Conservation (phyloP, 2,888 invertebrate species). For the Hylaea fasciaria region DNA sequence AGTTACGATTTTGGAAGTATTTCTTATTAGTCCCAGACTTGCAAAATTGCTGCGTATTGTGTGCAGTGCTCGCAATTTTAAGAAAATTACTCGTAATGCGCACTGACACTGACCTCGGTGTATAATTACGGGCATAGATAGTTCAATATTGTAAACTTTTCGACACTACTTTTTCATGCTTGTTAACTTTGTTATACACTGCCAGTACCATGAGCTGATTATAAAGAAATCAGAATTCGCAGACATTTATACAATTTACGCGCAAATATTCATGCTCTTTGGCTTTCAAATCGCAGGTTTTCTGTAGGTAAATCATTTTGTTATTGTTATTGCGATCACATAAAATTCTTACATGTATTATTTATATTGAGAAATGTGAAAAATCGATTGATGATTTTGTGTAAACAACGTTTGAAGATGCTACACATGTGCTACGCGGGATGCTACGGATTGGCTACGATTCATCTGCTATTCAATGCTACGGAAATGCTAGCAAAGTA, state of each 20-base stretch:
- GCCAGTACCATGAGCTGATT: background rate
- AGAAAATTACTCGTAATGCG: constrained; percentile 25
- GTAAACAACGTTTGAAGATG: constrained; percentile 12
- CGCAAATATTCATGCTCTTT: no score
- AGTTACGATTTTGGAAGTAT: constrained; percentile 27
- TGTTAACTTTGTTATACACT: background rate
- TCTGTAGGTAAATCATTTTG: no score
- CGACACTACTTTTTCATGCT: background rate
- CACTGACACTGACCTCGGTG: constrained; percentile 36
- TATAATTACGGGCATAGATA: constrained; percentile 1
- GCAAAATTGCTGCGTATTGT: constrained; percentile 19
- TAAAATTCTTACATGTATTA: no score
- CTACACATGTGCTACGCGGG: constrained; percentile 28
- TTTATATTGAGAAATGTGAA: constrained; percentile 2
- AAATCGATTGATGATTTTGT: constrained; percentile 1
- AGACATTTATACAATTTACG: no score
- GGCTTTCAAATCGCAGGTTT: no score
- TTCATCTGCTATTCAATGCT: constrained; percentile 21
- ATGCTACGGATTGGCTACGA: constrained; percentile 23
- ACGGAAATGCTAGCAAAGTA: constrained; percentile 1
- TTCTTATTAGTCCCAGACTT: constrained; percentile 18
- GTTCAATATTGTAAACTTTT: background rate
- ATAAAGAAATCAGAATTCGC: background rate
- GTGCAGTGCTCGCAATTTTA: constrained; percentile 26
- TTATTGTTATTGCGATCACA: no score